Conservation (phyloP, 1,140 invertebrate genomes). For the Patella vulgata region DNA sequence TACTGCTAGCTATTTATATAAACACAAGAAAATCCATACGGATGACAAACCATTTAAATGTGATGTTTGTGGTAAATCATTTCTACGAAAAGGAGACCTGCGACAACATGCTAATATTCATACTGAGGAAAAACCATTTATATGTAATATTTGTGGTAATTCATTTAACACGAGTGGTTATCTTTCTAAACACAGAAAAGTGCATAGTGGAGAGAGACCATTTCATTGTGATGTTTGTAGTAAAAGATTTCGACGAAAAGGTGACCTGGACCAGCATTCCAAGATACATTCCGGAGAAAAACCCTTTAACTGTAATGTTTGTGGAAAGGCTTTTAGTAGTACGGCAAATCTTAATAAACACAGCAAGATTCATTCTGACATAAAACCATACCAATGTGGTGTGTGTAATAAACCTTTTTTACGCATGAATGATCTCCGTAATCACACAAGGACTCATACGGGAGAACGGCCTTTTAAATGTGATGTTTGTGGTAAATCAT, state of each 20-base stretch:
- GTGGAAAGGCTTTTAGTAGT: slow-evolving; percentile 26
- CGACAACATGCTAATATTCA: too few relatives aligned
- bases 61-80: too few relatives aligned
- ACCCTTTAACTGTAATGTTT: slow-evolving; percentile 32
- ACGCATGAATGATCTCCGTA: slow-evolving; percentile 10
- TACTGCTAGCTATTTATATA: too few relatives aligned
- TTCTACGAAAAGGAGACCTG: too few relatives aligned
- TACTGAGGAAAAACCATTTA: too few relatives aligned
- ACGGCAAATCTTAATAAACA: slow-evolving; percentile 24
- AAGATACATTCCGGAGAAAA: slow-evolving; percentile 70
- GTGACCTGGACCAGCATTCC: slow-evolving; percentile 38
- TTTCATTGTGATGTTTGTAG: slow-evolving; percentile 93
- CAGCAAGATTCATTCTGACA: slow-evolving; percentile 32
- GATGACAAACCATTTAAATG: too few relatives aligned
- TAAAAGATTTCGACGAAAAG: slow-evolving; percentile 35
- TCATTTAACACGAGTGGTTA: too few relatives aligned
- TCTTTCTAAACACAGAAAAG: slow-evolving; percentile 91
- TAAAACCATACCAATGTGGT: slow-evolving; percentile 25
- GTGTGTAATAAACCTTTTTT: slow-evolving; percentile 28
- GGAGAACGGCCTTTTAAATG: slow-evolving; percentile 27
- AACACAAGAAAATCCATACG: too few relatives aligned
- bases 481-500: slow-evolving; percentile 34
- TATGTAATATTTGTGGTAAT: too few relatives aligned
- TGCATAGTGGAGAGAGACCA: slow-evolving; percentile 97
- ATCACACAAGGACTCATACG: slow-evolving; percentile 29